Conservation (phyloP, 2,888 invertebrate genomes). For the Hydriomena furcata region DNA sequence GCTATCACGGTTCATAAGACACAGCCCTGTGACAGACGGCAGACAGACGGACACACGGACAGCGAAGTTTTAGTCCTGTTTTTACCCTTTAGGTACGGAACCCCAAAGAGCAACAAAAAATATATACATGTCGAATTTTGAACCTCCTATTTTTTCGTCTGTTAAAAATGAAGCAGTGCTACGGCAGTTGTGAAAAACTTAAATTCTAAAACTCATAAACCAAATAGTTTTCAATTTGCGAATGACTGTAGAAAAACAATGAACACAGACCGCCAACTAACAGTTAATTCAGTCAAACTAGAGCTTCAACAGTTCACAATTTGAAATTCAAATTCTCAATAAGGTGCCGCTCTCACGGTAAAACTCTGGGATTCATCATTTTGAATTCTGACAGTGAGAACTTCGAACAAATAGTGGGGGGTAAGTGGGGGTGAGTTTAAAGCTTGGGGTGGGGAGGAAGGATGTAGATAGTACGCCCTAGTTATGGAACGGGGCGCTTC, state of each 20-base stretch:
- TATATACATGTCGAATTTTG: too few species aligned
- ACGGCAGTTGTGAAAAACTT: background rate
- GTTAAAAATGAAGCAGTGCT: constrained; percentile 7
- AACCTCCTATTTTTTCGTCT: too few species aligned
- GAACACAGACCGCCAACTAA: constrained; percentile 17
- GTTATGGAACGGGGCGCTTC: constrained; percentile 20
- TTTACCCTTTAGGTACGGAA: too few species aligned
- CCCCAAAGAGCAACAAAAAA: too few species aligned
- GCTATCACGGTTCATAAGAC: too few species aligned
- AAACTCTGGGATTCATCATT: constrained; percentile 40
- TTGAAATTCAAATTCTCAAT: constrained; percentile 62
- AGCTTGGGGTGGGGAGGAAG: constrained; percentile 29
- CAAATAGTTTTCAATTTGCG: constrained; percentile 21
- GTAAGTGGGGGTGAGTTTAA: constrained; percentile 34
- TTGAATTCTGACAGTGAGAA: constrained; percentile 41
- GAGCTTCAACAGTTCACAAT: constrained; percentile 42
- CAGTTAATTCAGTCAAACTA: constrained; percentile 31
- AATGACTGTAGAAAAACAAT: constrained; percentile 11
- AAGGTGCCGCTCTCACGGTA: constrained; percentile 49
- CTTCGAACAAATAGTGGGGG: constrained; percentile 41
- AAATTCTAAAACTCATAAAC: constrained; percentile 8
- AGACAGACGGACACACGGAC: too few species aligned
- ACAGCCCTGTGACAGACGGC: too few species aligned
- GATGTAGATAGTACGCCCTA: constrained; percentile 29
- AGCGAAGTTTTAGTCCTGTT: too few species aligned